A percentile compares a stretch with the other conserved stretches of the same genome.
Evolutionary conservation across 1,140 invertebrate species (phyloP).

Genomic region (Neodiprion lecontei): DNA sequence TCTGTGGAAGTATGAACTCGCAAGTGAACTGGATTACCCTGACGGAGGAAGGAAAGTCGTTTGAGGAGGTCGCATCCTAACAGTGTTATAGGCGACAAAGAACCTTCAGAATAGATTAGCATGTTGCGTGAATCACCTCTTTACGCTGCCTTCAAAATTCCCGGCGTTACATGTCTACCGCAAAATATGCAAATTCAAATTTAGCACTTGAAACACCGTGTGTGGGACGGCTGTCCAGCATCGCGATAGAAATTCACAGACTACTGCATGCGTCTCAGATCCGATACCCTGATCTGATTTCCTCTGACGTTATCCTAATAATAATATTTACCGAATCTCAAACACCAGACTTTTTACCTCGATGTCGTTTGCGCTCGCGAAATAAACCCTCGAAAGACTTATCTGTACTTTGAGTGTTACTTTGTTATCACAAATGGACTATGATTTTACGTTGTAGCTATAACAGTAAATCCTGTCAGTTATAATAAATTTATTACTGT

Average conservation of each 20-base stretch:
- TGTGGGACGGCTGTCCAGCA: not conserved
- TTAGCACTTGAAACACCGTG: not conserved
- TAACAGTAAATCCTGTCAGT: too few species aligned
- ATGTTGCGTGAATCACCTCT: not conserved
- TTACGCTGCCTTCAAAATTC: not conserved
- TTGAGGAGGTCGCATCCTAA: not conserved
- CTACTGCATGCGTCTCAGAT: not conserved
- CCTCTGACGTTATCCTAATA: not conserved
- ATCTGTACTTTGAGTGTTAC: not conserved
- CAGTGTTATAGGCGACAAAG: not conserved
- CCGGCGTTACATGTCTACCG: not conserved
- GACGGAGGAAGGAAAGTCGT: not conserved
- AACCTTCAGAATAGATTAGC: not conserved
- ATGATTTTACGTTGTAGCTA: too few species aligned
- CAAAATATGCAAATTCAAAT: slow-evolving; percentile 8
- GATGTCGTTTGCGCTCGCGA: not conserved
- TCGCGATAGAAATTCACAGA: not conserved
- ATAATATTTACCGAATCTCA: slow-evolving; percentile 5
- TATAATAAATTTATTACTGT: too few species aligned
- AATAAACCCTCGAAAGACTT: not conserved
- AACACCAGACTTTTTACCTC: not conserved
- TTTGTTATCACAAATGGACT: too few species aligned
- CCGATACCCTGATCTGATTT: not conserved
- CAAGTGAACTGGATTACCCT: too few species aligned
- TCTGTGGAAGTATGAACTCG: too few species aligned